Conservation (phyloP, 2,113 vertebrate genomes). For the Echinops telfairi region DNA sequence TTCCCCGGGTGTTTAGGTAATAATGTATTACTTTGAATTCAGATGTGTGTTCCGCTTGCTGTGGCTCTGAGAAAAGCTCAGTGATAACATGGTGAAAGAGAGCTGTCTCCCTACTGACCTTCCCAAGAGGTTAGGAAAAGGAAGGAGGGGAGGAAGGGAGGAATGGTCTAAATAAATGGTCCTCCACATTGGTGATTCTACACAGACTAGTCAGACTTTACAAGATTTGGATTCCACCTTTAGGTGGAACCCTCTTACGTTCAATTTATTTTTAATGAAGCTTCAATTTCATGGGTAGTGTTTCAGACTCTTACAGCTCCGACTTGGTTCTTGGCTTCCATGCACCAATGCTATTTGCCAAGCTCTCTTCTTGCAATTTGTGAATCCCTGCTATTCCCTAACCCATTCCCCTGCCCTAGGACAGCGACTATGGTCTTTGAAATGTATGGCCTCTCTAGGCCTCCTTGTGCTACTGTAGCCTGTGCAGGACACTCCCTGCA, state of each 20-base stretch:
- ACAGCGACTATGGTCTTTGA: not conserved
- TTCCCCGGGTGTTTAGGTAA: slow-evolving; percentile 85
- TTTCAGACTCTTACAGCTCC: not conserved
- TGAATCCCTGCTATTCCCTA: slow-evolving; percentile 4
- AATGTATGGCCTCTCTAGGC: not conserved
- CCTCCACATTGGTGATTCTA: not conserved
- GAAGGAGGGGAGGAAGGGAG: slow-evolving; percentile 1
- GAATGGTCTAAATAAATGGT: not conserved
- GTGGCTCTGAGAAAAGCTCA: slow-evolving; percentile 65
- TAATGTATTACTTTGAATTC: slow-evolving; percentile 83
- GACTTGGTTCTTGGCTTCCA: slow-evolving; percentile 9
- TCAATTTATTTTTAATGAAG: not conserved
- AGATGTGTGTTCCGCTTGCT: slow-evolving; percentile 72
- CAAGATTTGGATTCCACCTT: slow-evolving; percentile 53
- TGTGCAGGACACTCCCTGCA: slow-evolving; percentile 4
- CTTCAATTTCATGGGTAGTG: not conserved
- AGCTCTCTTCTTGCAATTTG: not conserved
- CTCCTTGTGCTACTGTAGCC: not conserved
- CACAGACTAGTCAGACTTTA: not conserved
- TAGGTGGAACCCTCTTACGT: not conserved
- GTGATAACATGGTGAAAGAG: slow-evolving; percentile 22
- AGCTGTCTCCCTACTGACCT: not conserved
- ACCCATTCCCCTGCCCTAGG: not conserved
- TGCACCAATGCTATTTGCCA: slow-evolving; percentile 29
- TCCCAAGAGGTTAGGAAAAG: not conserved